Conservation (phyloP, 2,797 vertebrate genomes). For the Phrynocephalus vlangalii region DNA sequence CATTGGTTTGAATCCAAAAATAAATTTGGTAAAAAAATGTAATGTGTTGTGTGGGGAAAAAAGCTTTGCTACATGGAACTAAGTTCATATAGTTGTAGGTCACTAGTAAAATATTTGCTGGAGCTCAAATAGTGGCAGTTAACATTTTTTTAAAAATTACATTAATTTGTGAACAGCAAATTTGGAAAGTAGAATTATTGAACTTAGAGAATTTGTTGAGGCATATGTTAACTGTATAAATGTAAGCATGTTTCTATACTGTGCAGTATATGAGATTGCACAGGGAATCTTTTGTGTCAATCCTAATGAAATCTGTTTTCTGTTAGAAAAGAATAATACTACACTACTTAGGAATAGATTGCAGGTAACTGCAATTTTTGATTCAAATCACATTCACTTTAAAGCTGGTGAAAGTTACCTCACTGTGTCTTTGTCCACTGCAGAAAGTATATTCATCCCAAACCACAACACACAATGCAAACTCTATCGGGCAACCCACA, state of each 20-base stretch:
- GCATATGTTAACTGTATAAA: neutral
- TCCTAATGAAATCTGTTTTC: neutral
- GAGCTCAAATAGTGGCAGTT: neutral
- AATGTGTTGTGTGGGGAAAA: neutral
- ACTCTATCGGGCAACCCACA: rapidly evolving
- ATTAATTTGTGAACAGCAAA: neutral
- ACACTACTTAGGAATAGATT: neutral
- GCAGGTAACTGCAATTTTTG: neutral
- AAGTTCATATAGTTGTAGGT: neutral
- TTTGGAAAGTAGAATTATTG: slow-evolving; percentile 7
- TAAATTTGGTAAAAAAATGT: neutral
- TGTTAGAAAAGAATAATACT: neutral
- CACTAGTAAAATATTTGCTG: neutral
- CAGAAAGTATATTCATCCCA: neutral
- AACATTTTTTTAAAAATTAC: slow-evolving; percentile 33
- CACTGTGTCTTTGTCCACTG: neutral
- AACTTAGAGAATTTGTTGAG: neutral
- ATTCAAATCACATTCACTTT: neutral
- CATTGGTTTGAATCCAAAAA: slow-evolving; percentile 17
- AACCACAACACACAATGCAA: neutral
- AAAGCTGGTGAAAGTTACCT: neutral
- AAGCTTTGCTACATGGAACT: neutral
- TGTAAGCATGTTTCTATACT: neutral
- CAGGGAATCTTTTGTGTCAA: slow-evolving; percentile 2
- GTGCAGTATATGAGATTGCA: neutral